phyloP scores from a whole-genome alignment of 2,888 invertebrate species.

The Limenitis camilla region DNA sequence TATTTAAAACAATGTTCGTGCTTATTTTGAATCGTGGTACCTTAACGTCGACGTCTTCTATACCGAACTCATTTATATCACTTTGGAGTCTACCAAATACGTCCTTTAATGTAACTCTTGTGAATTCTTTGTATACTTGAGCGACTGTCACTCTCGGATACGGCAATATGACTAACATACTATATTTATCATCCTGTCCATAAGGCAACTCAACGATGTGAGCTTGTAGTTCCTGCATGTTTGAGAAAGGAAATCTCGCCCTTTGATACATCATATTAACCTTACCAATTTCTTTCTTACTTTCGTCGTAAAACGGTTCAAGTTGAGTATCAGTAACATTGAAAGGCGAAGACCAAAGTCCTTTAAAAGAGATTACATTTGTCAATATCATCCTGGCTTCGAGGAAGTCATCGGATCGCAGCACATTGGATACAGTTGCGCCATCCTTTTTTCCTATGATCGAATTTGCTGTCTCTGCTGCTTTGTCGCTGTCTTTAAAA shows the following conservation, averaged over 20 bases:
- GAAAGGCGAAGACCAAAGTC: constrained; percentile 80
- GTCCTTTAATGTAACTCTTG: constrained; percentile 55
- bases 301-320: constrained; percentile 76
- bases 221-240: constrained; percentile 70
- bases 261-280: constrained; percentile 85
- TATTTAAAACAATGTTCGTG: constrained; percentile 76
- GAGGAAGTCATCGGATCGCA: constrained; percentile 66
- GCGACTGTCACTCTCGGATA: constrained; percentile 63
- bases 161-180: constrained; percentile 80
- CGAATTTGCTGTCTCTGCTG: constrained; percentile 51
- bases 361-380: constrained; percentile 82
- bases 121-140: constrained; percentile 71
- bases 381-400: constrained; percentile 78
- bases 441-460: constrained; percentile 54
- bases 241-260: constrained; percentile 73
- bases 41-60: constrained; percentile 77
- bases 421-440: constrained; percentile 54
- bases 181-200: constrained; percentile 68
- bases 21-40: constrained; percentile 77
- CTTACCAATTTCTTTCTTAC: constrained; percentile 61
- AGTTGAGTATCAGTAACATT: constrained; percentile 69
- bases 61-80: constrained; percentile 64
- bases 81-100: constrained; percentile 66
- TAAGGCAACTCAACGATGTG: constrained; percentile 81
- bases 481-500: constrained; percentile 50